Base-by-base conservation (phyloP, 2,888 invertebrate genomes). In the Cataglyphis rosenhaueri region DNA sequence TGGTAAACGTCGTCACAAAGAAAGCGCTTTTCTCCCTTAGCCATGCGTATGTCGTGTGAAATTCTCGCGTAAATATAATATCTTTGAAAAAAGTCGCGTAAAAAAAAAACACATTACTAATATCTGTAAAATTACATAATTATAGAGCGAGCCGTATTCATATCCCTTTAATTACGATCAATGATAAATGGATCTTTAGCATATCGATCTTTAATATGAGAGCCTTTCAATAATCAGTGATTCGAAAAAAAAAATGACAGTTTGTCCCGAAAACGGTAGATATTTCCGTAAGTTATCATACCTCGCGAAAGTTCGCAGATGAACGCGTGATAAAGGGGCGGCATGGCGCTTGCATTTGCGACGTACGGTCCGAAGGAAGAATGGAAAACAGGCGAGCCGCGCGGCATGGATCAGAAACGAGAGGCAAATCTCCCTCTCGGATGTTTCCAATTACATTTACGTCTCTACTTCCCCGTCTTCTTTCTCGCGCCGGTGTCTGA, bases 401-500 rank as follows among this genome's bases (percentile, higher is more conserved):
- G 92, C 92, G 93, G 92, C 90, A 87, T 68, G 91, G 91, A 93
- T 93, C 93, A 92, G 85, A 93, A 88, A 86, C 85, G 85, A 81
- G 85, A 79, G 83, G 87, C 89, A 87, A 85, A 87, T 85, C 86
- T 86, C 81, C 85, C 84, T 78, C 85, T 84, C 88, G 91, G 89
- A 91, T 93, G 93, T 93, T 93, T 93, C 93, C 93, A 93, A 93
- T 93, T 93, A 93, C 90, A 89, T 88, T 86, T 89, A 84, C 87
- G 84, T 87, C 86, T 86, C 85, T 21, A 84, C 73, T 83, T 61
- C 15, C 79, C n/a, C 25, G 52, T 57, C 78, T 18, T 62, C 38
- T 48, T 61, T 76, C 84, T 83, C 76, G 81, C 74, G 86, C 75
- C 88, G 93, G 94, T 94, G 93, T 94, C 94, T 94, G 94, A 94